Percentiles rank a stretch among this genome's conserved stretches.
phyloP scores from a whole-genome alignment of 2,113 vertebrate genomes.

The Salvator merianae region DNA sequence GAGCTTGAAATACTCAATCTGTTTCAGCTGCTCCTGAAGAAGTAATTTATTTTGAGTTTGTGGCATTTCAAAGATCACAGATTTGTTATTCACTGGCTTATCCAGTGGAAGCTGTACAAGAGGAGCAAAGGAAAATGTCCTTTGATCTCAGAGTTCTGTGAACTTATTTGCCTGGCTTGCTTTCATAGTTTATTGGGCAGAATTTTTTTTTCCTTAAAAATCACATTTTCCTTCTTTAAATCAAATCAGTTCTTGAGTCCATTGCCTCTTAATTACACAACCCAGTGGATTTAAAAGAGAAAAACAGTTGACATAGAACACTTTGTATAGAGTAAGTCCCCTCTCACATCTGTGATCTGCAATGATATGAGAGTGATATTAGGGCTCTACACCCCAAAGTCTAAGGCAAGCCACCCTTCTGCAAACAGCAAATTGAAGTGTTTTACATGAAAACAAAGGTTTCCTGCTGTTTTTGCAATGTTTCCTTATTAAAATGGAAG shows the following conservation, averaged over 20 bases:
- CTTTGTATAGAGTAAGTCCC: neutral
- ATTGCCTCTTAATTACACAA: neutral
- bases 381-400: no score
- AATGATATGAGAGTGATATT: no score
- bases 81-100: constrained; percentile 8
- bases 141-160: constrained; percentile 12
- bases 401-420: no score
- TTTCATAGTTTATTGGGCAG: neutral
- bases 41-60: constrained; percentile 21
- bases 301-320: neutral
- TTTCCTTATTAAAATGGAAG: no score
- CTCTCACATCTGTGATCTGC: no score
- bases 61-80: constrained; percentile 10
- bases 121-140: neutral
- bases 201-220: neutral
- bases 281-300: neutral
- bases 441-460: no score
- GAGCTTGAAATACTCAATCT: neutral
- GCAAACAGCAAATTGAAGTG: no score
- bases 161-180: neutral
- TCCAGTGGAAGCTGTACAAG: neutral
- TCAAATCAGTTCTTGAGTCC: neutral
- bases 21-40: constrained; percentile 5
- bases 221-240: neutral
- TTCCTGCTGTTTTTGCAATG: no score